phyloP scores from a whole-genome alignment of 2,113 vertebrate species.

The Hydropotes inermis region DNA sequence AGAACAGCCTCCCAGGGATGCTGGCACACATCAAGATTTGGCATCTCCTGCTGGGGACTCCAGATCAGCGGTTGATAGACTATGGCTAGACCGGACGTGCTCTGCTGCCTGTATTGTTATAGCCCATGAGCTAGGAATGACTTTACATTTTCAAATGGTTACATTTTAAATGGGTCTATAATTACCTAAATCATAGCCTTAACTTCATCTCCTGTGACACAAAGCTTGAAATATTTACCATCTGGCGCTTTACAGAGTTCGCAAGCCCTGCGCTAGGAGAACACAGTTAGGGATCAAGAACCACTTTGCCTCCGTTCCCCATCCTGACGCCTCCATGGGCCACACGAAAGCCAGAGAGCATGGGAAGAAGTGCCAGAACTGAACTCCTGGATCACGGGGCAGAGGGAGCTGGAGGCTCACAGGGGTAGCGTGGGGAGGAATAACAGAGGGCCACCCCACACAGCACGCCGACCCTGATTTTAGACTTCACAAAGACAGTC shows the following conservation, averaged over 20 bases:
- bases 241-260: neutral
- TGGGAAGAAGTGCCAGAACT: neutral
- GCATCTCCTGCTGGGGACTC: accelerated
- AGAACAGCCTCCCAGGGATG: neutral
- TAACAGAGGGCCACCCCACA: accelerated
- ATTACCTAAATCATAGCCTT: neutral
- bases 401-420: neutral
- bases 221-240: neutral
- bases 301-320: neutral
- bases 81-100: neutral
- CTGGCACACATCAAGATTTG: neutral
- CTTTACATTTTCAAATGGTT: neutral
- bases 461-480: accelerated
- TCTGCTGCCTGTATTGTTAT: neutral
- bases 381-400: neutral
- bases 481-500: neutral
- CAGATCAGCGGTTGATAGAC: accelerated
- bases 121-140: neutral
- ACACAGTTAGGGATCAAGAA: neutral
- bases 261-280: neutral
- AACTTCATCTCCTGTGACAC: neutral
- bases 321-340: too few relatives aligned
- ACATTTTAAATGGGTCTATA: neutral
- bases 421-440: accelerated
- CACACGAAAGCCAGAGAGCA: neutral